A percentile compares a stretch with the other conserved stretches of the same genome.
These are phyloP conservation scores for Tenualosa ilisha DNA, from an alignment of 2,797 vertebrate species.

Conservation along the genomic window DNA sequence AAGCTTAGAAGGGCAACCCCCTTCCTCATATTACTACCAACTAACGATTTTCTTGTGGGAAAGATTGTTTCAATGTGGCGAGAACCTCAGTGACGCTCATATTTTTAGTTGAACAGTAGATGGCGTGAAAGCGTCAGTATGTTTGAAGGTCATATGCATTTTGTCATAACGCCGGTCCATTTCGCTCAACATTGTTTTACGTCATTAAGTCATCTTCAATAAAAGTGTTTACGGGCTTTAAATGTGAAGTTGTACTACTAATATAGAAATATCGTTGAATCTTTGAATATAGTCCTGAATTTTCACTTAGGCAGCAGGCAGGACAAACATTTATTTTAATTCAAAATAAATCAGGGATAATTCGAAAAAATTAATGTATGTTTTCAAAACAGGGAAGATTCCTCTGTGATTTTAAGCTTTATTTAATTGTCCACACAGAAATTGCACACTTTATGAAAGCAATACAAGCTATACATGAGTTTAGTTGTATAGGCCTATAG, in stretches of 20 bases:
- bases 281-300: not conserved
- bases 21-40: not conserved
- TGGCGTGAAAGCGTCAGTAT: slow-evolving; percentile 37
- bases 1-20: slow-evolving; percentile 8
- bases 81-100: not conserved
- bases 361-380: not conserved
- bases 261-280: not conserved
- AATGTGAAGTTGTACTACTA: not conserved
- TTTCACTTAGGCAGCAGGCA: not conserved
- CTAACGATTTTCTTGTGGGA: not conserved
- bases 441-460: not conserved
- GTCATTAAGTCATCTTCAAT: not conserved
- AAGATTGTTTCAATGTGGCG: slow-evolving; percentile 5
- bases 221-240: not conserved
- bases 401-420: not conserved
- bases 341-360: not conserved
- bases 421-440: not conserved
- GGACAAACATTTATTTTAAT: not conserved
- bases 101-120: slow-evolving; percentile 29
- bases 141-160: slow-evolving; percentile 19
- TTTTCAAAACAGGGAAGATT: not conserved
- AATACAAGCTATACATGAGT: too few species aligned
- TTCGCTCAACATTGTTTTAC: not conserved
- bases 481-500: not conserved
- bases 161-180: not conserved